These are phyloP conservation scores for Arvicola amphibius DNA, from an alignment of 2,797 vertebrate genomes.

Conservation along the genomic window DNA sequence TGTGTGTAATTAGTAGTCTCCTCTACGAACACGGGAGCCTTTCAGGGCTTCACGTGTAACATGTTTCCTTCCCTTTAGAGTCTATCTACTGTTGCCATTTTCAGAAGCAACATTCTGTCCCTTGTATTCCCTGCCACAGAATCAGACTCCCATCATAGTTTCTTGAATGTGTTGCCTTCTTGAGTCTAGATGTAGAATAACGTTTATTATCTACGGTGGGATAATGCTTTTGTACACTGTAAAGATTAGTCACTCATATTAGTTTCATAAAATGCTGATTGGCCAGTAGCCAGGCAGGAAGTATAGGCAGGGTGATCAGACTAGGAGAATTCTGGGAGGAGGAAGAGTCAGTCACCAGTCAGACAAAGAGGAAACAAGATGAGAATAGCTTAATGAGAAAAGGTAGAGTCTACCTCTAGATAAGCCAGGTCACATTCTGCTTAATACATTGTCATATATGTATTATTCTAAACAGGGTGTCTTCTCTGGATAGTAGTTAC, in stretches of 20 bases:
- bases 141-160: background rate
- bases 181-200: background rate
- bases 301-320: no score
- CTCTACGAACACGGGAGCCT: background rate
- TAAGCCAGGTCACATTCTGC: background rate
- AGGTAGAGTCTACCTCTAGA: background rate
- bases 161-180: background rate
- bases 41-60: conserved; percentile 4
- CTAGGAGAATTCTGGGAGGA: no score
- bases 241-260: no score
- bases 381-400: no score
- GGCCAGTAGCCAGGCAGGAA: no score
- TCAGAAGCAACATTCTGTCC: conserved; percentile 35
- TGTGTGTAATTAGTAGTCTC: background rate
- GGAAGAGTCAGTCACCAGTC: no score
- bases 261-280: no score
- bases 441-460: background rate
- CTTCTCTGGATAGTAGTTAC: background rate
- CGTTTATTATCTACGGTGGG: no score
- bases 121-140: background rate
- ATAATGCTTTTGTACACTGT: no score
- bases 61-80: background rate
- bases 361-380: no score
- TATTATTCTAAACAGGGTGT: background rate
- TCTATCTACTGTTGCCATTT: background rate